Base-by-base conservation (phyloP, 2,113 vertebrate genomes). In the Raphicerus campestris region DNA sequence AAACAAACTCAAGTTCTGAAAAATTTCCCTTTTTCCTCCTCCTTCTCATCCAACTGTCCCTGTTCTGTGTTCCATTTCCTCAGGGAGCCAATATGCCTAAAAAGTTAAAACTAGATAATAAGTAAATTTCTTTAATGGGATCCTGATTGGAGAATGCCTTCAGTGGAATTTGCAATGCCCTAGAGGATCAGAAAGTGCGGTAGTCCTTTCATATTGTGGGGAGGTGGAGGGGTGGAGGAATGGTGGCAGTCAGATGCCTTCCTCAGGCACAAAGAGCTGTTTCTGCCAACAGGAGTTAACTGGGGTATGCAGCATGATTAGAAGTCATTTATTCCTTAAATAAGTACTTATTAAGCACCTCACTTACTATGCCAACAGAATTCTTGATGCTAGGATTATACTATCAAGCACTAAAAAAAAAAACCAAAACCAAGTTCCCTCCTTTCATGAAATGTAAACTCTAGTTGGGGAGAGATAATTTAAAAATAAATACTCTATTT, bases 91-190 rank as follows among this genome's bases (percentile, higher is more conserved):
- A 63, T 56, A 28, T 47, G 24, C 3, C 28, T 80, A 80, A 22
- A 66, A 96, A 24, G 10, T 63, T 89, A 91, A 93, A 96, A 32
- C 82, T 81, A 94, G 70, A 61, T 80, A 53, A 89, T 56, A 77
- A 45, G 6, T 22, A 26, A 39, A 73, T 77, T 95, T 89, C 16
- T 93, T 93, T 80, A 53, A n/a, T 61, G 26, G 60, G 35, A 81
- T 93, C 4, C 47, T 39, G 4, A 39, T 55, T 91, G 7, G 10
- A 82, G 5, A 97, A 73, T 60, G 30, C 10, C 75, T 95, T 96
- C 49, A 80, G 1, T 61, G 60, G 42, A 93, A 86, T 92, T 92
- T 77, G 90, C 77, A 91, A 20, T 70, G 42, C 22, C 32, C 53
- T 53, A 45, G 6, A 66, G n/a, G 26, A 47, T n/a, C 60, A 55